Percentiles rank a stretch among this genome's conserved stretches.
These are phyloP conservation scores for Coregonus sp. DNA, from an alignment of 2,797 vertebrate genomes.

Conservation along the genomic window DNA sequence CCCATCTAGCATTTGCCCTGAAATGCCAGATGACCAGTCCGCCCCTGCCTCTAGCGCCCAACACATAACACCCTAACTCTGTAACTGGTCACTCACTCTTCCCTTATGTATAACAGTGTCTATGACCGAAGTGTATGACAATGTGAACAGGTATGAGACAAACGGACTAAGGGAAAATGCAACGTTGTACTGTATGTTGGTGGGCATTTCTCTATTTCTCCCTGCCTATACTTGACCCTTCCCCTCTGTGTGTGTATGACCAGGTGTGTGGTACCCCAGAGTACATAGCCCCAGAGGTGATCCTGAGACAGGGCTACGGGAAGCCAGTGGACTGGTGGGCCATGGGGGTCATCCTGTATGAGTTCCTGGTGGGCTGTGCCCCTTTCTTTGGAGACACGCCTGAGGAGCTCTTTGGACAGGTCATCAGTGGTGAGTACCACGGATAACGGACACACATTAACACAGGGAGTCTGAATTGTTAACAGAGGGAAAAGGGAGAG, in stretches of 20 bases:
- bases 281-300: slow-evolving; percentile 96
- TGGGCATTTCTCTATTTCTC: too few relatives aligned
- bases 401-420: slow-evolving; percentile 96
- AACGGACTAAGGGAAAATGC: too few relatives aligned
- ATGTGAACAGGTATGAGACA: too few relatives aligned
- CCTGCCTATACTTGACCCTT: background rate
- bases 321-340: slow-evolving; percentile 99
- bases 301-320: slow-evolving; percentile 95
- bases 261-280: slow-evolving; percentile 96
- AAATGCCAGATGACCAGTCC: too few relatives aligned
- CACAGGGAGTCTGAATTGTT: slow-evolving; percentile 20
- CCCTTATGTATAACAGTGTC: background rate
- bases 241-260: background rate
- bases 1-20: too few relatives aligned
- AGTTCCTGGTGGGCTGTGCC: slow-evolving; percentile 93
- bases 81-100: background rate
- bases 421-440: slow-evolving; percentile 88
- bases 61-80: background rate
- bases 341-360: slow-evolving; percentile 94
- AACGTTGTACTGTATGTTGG: too few relatives aligned
- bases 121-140: too few relatives aligned
- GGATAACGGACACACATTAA: too few relatives aligned
- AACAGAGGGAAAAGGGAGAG: background rate
- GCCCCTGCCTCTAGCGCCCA: background rate
- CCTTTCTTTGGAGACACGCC: slow-evolving; percentile 97